These are phyloP conservation scores for Polyommatus icarus DNA, from an alignment of 2,888 invertebrate genomes.

Conservation along the genomic window DNA sequence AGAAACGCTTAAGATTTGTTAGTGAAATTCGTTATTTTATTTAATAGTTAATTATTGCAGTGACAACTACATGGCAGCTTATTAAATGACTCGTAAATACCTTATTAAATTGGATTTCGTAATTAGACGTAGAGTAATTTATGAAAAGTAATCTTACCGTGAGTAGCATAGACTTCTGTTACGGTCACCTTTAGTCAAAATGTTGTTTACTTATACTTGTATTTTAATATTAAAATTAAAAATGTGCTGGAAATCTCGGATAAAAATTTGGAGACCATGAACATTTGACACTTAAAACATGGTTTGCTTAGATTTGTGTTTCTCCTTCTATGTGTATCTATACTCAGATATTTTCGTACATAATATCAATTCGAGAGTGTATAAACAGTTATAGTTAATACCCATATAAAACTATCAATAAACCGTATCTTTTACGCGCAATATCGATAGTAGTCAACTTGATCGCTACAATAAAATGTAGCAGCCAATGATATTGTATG, in stretches of 20 bases:
- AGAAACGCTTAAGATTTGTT: conserved; percentile 26
- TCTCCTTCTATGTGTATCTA: neutral
- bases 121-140: neutral
- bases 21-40: conserved; percentile 8
- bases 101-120: neutral
- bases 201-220: neutral
- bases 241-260: too few relatives aligned
- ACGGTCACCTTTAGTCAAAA: neutral
- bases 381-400: neutral
- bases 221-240: too few relatives aligned
- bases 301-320: neutral
- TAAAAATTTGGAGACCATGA: too few relatives aligned
- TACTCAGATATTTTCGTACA: neutral
- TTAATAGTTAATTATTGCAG: conserved; percentile 12
- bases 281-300: neutral
- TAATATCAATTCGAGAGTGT: neutral
- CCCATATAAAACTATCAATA: neutral
- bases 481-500: too few relatives aligned
- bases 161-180: neutral
- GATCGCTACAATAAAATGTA: conserved; percentile 24
- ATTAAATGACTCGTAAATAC: neutral
- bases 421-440: neutral
- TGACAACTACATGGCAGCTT: conserved; percentile 2
- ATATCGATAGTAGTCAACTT: conserved; percentile 6
- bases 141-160: neutral